Conservation (phyloP, 2,797 vertebrate genomes). For the Nannoperca australis region DNA sequence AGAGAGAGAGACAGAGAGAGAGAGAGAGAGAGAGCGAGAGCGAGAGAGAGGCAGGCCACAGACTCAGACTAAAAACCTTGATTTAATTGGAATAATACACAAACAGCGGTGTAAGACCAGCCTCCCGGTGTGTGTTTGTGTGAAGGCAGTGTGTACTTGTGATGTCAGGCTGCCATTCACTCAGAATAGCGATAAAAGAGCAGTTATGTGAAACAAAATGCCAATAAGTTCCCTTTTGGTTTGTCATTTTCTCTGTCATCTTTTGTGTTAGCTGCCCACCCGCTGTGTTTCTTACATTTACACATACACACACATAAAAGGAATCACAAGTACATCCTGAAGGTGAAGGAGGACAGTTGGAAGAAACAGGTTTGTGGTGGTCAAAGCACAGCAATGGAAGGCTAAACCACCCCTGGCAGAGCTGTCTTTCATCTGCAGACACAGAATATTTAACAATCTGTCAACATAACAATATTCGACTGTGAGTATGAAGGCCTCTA, state of each 20-base stretch:
- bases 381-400: conserved; percentile 7
- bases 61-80: neutral
- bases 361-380: conserved; percentile 1
- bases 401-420: neutral
- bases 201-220: neutral
- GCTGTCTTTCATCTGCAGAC: conserved; percentile 8
- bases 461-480: neutral
- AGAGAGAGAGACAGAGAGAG: no score
- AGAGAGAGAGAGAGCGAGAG: no score
- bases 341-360: neutral
- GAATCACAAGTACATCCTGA: neutral
- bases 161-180: neutral
- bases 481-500: neutral
- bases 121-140: neutral
- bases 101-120: conserved; percentile 18
- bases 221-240: neutral
- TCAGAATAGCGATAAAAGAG: neutral
- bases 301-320: neutral
- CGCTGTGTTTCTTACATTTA: conserved; percentile 5
- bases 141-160: neutral
- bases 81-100: conserved; percentile 14
- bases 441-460: neutral
- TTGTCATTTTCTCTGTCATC: neutral
- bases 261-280: conserved; percentile 1
- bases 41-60: neutral